Percentiles rank a stretch among this genome's conserved stretches.
Conservation (phyloP, 2,888 invertebrate species). For the Druceiella hillmani region DNA sequence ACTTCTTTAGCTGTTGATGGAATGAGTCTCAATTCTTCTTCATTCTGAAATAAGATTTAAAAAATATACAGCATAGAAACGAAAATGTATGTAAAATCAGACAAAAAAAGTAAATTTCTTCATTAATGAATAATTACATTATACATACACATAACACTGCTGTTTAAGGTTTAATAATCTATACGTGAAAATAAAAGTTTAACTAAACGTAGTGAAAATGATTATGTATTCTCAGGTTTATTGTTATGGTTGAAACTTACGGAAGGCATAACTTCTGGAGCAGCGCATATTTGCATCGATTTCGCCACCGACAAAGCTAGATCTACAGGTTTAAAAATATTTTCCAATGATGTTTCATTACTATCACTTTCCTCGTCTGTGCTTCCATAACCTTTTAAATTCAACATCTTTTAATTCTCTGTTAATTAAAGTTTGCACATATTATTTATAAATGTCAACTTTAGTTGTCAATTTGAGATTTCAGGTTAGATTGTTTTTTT, state of each 20-base stretch:
- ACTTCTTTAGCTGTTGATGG: constrained; percentile 80
- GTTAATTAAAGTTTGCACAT: too few relatives aligned
- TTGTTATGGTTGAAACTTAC: constrained; percentile 40
- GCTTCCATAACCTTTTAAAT: constrained; percentile 68
- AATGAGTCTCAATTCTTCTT: constrained; percentile 64
- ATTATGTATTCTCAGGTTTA: constrained; percentile 3
- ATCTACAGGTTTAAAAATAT: constrained; percentile 53
- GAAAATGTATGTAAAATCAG: constrained; percentile 3
- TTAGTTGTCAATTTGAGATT: too few relatives aligned
- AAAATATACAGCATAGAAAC: constrained; percentile 7
- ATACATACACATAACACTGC: too few relatives aligned
- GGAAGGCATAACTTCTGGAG: constrained; percentile 78
- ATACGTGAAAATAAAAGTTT: background rate
- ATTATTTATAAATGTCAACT: too few relatives aligned
- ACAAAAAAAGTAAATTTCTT: constrained; percentile 3
- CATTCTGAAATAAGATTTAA: constrained; percentile 50
- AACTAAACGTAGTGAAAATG: constrained; percentile 17
- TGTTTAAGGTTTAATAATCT: too few relatives aligned
- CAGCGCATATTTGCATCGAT: constrained; percentile 67
- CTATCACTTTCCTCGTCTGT: constrained; percentile 62
- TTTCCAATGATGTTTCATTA: constrained; percentile 35
- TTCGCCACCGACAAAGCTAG: constrained; percentile 56
- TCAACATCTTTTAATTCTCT: too few relatives aligned
- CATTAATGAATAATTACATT: constrained; percentile 6
- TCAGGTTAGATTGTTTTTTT: too few relatives aligned